Evolutionary conservation across 2,888 invertebrate genomes (phyloP).

Genomic region (Endotricha flammealis): DNA sequence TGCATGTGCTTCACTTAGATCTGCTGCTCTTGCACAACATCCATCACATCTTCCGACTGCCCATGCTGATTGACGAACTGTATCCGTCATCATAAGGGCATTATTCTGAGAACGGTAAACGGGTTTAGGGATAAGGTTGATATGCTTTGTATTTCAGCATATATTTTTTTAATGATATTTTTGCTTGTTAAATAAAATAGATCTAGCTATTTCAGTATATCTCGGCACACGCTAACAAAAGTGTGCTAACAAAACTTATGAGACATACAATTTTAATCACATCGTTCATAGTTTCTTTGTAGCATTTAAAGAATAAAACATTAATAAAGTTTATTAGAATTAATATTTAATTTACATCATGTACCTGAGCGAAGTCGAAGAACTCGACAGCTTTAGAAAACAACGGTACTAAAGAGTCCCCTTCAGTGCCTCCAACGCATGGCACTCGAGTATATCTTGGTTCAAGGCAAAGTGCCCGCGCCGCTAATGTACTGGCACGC

Average conservation of each 20-base stretch:
- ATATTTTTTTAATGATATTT: no score
- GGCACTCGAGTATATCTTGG: conserved; percentile 62
- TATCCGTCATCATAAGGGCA: conserved; percentile 54
- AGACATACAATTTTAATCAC: conserved; percentile 9
- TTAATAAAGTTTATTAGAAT: no score
- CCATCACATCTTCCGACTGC: conserved; percentile 44
- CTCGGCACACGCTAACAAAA: no score
- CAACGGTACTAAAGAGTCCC: conserved; percentile 56
- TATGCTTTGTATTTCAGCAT: no score
- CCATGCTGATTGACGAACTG: conserved; percentile 44
- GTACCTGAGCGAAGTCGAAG: conserved; percentile 62
- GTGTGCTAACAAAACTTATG: no score
- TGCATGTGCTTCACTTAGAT: conserved; percentile 67
- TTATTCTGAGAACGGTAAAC: conserved; percentile 42
- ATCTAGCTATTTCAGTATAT: no score
- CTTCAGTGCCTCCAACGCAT: conserved; percentile 65
- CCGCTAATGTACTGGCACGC: conserved; percentile 66
- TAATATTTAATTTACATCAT: background rate
- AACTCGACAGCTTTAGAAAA: conserved; percentile 65
- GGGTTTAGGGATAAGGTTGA: no score
- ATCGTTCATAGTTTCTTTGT: conserved; percentile 10
- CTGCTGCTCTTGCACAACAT: conserved; percentile 40
- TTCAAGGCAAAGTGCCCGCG: conserved; percentile 56
- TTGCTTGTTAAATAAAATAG: no score
- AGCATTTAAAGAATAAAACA: background rate